Evolutionary conservation across 2,797 vertebrate species (phyloP), one percentile per base, ranked within the genome.

Genomic region (Lithobates pipiens): DNA sequence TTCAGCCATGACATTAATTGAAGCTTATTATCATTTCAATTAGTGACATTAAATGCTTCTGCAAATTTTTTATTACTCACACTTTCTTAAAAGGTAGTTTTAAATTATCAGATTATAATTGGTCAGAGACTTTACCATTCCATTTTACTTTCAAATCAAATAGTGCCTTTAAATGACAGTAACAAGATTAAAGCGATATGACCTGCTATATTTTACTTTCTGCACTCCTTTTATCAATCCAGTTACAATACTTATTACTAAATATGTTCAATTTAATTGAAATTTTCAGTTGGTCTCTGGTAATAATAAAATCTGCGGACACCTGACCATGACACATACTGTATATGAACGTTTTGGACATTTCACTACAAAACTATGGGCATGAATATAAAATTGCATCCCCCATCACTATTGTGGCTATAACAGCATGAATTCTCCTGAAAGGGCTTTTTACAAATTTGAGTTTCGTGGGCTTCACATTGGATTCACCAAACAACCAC

Each of bases 141-240:
- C 65, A 42, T 71, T 84, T 84, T n/a, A 76, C 63, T 54, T n/a
- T 13, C 73, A 83, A 81, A 61, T 72, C 50, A 81, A 81, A 81
- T 34, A 39, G 13, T 3, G 32, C 3, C 32, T 72, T 72, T 81
- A 72, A 81, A 57, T 80, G 54, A 73, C 10, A 27, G 23, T 21
- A 71, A n/a, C 70, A 10, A 72, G 25, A 54, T 80, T 39, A 36
- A 4, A 15, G 68, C 10, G 34, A 34, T 61, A 71, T 72, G 36
- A 36, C 11, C 23, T 80, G 8, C 50, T 36, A 34, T 61, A 34
- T n/a, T 46, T 72, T 27, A 50, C 67, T 27, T 80, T 78, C 5
- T 61, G 15, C 32, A 57, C 32, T 71, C 16, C 11, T 72, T 70
- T 29, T 36, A 71, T 65, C 23, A 1, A 65, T 25, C 61, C 7